Evolutionary conservation across 2,797 vertebrate genomes (phyloP).

Genomic region (Diglossa cyanea): DNA sequence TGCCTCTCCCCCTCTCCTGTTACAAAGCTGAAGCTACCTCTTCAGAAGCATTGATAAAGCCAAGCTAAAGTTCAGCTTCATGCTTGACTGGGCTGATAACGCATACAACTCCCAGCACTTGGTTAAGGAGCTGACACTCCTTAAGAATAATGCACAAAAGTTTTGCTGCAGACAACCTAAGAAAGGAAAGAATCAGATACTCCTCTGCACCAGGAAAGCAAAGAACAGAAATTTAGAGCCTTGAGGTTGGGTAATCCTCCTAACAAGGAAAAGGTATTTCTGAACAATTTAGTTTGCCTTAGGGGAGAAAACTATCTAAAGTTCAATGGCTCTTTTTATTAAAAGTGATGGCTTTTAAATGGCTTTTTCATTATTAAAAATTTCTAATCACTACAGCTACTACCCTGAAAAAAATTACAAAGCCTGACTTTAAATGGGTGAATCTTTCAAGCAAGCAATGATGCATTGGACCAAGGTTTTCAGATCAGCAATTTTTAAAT

Average conservation of each 20-base stretch:
- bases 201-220: background rate
- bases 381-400: background rate
- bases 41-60: background rate
- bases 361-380: background rate
- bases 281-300: background rate
- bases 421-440: background rate
- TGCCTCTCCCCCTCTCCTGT: background rate
- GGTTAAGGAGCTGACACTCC: background rate
- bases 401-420: background rate
- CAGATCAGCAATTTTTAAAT: background rate
- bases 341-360: background rate
- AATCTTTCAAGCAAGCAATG: background rate
- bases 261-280: background rate
- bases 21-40: background rate
- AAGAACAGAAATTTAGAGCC: background rate
- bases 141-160: rapidly evolving
- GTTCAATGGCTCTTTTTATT: background rate
- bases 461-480: background rate
- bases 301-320: background rate
- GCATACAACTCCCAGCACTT: rapidly evolving
- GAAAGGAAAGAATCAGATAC: background rate
- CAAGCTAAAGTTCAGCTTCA: background rate
- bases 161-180: background rate
- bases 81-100: background rate
- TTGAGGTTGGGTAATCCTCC: background rate